These are phyloP conservation scores for Diceros bicornis DNA, from an alignment of 2,797 vertebrate genomes.

Conservation along the genomic window DNA sequence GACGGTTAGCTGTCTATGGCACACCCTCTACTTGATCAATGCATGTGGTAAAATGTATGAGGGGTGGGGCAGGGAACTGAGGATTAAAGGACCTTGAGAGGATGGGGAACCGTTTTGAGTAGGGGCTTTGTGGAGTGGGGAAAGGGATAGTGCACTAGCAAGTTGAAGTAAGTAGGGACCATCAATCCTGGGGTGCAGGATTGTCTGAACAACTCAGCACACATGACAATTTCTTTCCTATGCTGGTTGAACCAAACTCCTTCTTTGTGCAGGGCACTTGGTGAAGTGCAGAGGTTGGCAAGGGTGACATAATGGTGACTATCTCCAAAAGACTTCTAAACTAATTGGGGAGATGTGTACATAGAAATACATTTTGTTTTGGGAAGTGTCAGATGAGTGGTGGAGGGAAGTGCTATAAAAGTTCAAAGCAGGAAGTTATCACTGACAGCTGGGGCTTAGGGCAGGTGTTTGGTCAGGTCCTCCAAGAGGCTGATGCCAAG, in stretches of 20 bases:
- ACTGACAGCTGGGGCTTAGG: background rate
- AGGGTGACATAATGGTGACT: background rate
- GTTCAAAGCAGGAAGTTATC: background rate
- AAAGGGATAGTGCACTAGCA: background rate
- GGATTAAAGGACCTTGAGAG: background rate
- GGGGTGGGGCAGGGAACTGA: background rate
- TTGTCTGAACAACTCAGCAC: background rate
- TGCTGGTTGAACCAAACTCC: background rate
- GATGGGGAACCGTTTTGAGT: background rate
- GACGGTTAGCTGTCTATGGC: background rate
- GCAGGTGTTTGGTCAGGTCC: background rate
- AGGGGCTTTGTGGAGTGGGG: background rate
- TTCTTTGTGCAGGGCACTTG: background rate
- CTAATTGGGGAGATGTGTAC: background rate
- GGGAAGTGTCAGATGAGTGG: background rate
- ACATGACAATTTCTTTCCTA: background rate
- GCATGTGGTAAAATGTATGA: background rate
- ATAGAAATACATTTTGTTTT: constrained; percentile 28
- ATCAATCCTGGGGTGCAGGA: background rate
- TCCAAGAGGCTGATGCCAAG: background rate
- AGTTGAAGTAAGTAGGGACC: background rate
- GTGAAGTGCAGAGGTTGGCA: background rate
- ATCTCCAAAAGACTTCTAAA: background rate
- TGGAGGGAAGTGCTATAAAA: background rate
- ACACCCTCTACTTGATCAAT: background rate